Evolutionary conservation across 2,888 invertebrate species (phyloP).

Genomic region (Ophion ventricosus): DNA sequence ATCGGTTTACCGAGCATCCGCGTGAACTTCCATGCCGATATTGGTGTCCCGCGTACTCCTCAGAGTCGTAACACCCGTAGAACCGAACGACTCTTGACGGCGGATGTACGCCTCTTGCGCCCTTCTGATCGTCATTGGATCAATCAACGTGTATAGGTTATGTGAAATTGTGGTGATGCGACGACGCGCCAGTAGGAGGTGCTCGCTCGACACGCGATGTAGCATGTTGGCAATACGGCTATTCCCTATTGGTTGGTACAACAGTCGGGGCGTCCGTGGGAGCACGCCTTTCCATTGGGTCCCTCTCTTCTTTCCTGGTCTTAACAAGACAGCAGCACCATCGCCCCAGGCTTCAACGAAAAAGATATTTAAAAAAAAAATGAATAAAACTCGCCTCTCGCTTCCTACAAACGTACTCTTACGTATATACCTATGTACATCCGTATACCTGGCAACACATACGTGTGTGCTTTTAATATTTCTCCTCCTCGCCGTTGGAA

Average conservation of each 20-base stretch:
- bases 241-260: conserved; percentile 76
- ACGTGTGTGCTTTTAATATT: conserved; percentile 35
- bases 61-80: not conserved
- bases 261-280: conserved; percentile 80
- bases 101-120: not conserved
- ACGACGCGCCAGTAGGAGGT: conserved; percentile 80
- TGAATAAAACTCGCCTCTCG: conserved; percentile 77
- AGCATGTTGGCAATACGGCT: conserved; percentile 77
- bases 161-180: conserved; percentile 66
- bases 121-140: not conserved
- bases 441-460: not conserved
- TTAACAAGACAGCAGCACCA: conserved; percentile 80
- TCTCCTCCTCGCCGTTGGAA: conserved; percentile 34
- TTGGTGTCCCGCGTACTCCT: not conserved
- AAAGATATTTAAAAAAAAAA: conserved; percentile 54
- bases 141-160: conserved; percentile 11
- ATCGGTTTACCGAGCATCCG: not conserved
- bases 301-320: conserved; percentile 62
- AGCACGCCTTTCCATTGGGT: conserved; percentile 80
- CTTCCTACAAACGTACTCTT: conserved; percentile 42
- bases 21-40: not conserved
- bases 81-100: not conserved
- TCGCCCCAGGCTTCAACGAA: conserved; percentile 34
- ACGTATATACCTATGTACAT: conserved; percentile 20
- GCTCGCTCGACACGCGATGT: conserved; percentile 82